These are phyloP conservation scores for Barypeithes pellucidus DNA, from an alignment of 2,888 invertebrate genomes.

Conservation along the genomic window DNA sequence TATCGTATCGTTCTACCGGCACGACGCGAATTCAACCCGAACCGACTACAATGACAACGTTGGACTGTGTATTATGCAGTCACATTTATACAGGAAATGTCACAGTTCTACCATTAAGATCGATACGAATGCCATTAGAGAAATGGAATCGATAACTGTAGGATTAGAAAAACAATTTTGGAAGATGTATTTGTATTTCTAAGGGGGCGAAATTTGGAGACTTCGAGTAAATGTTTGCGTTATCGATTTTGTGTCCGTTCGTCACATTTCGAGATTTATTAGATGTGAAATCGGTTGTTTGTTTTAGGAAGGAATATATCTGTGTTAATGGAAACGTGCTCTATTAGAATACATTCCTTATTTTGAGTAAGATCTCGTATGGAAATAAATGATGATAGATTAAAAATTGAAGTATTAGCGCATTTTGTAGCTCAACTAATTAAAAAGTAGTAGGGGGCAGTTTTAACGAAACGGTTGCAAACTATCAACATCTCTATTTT, in stretches of 20 bases:
- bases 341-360: background rate
- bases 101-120: conserved; percentile 1
- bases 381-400: too few species aligned
- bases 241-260: conserved; percentile 31
- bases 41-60: background rate
- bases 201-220: conserved; percentile 25
- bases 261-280: conserved; percentile 25
- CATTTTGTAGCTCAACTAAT: too few species aligned
- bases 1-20: background rate
- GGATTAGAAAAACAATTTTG: conserved; percentile 22
- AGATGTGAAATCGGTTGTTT: conserved; percentile 16
- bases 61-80: background rate
- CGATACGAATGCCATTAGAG: conserved; percentile 25
- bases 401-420: too few species aligned
- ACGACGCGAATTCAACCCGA: too few species aligned
- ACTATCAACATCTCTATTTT: too few species aligned
- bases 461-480: too few species aligned
- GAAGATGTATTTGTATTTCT: conserved; percentile 25
- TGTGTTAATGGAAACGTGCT: background rate
- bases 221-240: conserved; percentile 24
- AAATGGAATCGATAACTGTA: conserved; percentile 20
- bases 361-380: too few species aligned
- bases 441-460: too few species aligned
- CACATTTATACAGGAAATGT: background rate
- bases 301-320: conserved; percentile 2